Conservation (phyloP, 2,113 vertebrate genomes). For the Oryzias celebensis region DNA sequence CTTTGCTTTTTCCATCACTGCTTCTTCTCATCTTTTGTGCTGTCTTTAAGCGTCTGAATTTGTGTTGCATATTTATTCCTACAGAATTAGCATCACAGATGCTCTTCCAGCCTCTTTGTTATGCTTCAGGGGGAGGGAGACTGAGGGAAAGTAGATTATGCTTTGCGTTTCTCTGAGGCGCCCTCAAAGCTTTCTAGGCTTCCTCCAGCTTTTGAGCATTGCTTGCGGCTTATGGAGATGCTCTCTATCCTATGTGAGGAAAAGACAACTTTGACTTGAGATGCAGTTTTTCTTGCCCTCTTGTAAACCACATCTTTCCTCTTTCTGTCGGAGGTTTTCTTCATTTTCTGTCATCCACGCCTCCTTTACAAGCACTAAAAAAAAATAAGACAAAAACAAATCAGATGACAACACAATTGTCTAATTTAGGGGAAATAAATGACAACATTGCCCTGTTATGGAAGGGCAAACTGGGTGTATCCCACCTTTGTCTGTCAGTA, state of each 20-base stretch:
- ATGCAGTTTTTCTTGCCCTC: conserved; percentile 27
- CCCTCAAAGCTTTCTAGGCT: conserved; percentile 64
- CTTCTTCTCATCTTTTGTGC: conserved; percentile 39
- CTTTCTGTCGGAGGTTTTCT: conserved; percentile 27
- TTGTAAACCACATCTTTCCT: conserved; percentile 15
- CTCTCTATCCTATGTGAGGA: conserved; percentile 34
- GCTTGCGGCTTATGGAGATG: conserved; percentile 52
- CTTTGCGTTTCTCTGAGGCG: conserved; percentile 49
- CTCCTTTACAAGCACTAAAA: neutral
- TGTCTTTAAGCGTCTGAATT: conserved; percentile 47
- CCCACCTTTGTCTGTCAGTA: too few species aligned
- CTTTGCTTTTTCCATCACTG: conserved; percentile 41
- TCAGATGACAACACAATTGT: too few species aligned
- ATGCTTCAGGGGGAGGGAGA: conserved; percentile 57
- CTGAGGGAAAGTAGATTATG: conserved; percentile 62
- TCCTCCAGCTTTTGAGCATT: conserved; percentile 41
- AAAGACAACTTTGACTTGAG: conserved; percentile 44
- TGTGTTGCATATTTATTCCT: conserved; percentile 66
- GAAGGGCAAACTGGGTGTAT: too few species aligned
- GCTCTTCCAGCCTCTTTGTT: conserved; percentile 60
- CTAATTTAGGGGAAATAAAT: too few species aligned
- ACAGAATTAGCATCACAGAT: conserved; percentile 71
- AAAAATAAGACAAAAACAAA: too few species aligned
- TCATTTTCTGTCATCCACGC: neutral
- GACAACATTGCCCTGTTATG: too few species aligned